Conservation (phyloP, 1,140 invertebrate genomes). For the Lamellibrachia luymesi region DNA sequence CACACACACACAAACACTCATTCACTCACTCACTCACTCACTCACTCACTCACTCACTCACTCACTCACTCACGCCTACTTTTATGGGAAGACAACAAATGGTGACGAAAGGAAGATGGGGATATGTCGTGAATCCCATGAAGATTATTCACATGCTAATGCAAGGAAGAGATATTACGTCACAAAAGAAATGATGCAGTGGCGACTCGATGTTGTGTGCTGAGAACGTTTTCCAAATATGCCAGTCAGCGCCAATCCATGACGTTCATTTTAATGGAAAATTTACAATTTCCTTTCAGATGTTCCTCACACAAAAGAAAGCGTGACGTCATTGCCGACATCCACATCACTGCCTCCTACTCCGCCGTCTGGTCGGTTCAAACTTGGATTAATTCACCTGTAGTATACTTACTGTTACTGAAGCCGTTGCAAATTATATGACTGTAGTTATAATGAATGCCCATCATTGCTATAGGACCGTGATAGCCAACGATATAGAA, state of each 20-base stretch:
- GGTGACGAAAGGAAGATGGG: too few relatives aligned
- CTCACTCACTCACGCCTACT: background rate
- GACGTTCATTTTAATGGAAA: background rate
- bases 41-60: conserved; percentile 18
- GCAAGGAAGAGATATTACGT: too few relatives aligned
- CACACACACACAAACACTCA: background rate
- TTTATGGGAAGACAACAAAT: too few relatives aligned
- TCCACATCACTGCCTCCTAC: background rate
- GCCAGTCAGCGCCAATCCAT: background rate
- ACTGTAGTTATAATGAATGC: too few relatives aligned
- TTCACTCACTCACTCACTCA: background rate
- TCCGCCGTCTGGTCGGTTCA: background rate
- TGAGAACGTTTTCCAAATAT: background rate
- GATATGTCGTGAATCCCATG: too few relatives aligned
- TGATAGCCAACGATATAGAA: too few relatives aligned
- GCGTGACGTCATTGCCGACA: background rate
- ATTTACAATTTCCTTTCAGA: background rate
- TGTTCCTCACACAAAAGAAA: background rate
- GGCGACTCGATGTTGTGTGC: too few relatives aligned
- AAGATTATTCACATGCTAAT: too few relatives aligned
- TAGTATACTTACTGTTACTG: too few relatives aligned
- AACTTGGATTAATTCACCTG: background rate
- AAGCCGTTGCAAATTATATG: too few relatives aligned
- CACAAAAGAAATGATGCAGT: too few relatives aligned
- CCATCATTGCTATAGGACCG: too few relatives aligned